Evolutionary conservation across 2,797 vertebrate species (phyloP).

Genomic region (Rhinatrema bivittatum): DNA sequence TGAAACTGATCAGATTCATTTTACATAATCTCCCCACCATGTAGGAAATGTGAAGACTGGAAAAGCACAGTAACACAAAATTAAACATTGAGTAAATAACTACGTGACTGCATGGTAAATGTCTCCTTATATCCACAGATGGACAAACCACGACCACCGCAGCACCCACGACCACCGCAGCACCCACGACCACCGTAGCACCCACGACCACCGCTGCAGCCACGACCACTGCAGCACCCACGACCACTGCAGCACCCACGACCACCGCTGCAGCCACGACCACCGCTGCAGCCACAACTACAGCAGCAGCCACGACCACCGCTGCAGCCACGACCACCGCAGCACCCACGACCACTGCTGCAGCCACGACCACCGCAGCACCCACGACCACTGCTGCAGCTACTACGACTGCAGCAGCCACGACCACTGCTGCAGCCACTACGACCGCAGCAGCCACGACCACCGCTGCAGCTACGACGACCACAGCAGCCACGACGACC

Average conservation of each 20-base stretch:
- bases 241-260: neutral
- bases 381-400: neutral
- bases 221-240: neutral
- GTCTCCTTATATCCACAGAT: neutral
- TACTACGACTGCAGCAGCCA: neutral
- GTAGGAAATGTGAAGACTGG: too few species aligned
- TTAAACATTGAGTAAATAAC: too few species aligned
- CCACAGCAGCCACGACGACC: neutral
- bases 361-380: neutral
- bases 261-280: neutral
- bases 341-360: neutral
- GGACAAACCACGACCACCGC: neutral
- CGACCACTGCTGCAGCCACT: neutral
- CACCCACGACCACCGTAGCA: neutral
- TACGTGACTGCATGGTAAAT: too few species aligned
- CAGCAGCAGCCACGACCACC: neutral
- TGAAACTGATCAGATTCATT: too few species aligned
- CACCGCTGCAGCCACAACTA: neutral
- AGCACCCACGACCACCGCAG: neutral
- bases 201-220: neutral
- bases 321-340: neutral
- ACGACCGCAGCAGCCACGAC: neutral
- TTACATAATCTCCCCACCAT: too few species aligned
- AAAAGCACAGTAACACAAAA: too few species aligned
- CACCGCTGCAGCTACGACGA: neutral